Conservation (phyloP, 1,140 invertebrate species). For the Mya arenaria region DNA sequence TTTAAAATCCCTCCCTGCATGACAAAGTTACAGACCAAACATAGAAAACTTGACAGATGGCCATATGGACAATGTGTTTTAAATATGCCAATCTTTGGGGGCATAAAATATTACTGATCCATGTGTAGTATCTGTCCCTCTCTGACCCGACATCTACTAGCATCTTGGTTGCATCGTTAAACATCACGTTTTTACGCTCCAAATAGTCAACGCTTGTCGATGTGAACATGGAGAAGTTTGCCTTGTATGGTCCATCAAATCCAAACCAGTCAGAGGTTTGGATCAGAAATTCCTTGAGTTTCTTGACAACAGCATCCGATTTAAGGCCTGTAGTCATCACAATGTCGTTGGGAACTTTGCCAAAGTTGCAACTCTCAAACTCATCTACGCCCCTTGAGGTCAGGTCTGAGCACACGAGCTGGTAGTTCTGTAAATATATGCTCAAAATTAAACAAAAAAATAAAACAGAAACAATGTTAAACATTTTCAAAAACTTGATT, state of each 20-base stretch:
- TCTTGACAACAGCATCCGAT: constrained; percentile 37
- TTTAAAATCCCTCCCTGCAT: too few species aligned
- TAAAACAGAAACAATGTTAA: background rate
- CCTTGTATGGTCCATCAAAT: constrained; percentile 52
- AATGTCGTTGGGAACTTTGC: constrained; percentile 91
- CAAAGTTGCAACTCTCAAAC: constrained; percentile 82
- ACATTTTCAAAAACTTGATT: background rate
- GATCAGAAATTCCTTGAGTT: constrained; percentile 72
- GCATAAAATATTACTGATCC: too few species aligned
- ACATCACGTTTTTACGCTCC: constrained; percentile 74
- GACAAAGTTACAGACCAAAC: too few species aligned
- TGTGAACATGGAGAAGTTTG: constrained; percentile 66
- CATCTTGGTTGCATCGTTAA: constrained; percentile 76
- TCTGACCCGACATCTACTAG: constrained; percentile 73
- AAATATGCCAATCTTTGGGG: too few species aligned
- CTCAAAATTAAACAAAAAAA: background rate
- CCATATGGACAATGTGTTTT: too few species aligned
- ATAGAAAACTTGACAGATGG: too few species aligned
- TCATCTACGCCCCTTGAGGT: constrained; percentile 58
- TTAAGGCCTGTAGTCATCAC: constrained; percentile 82
- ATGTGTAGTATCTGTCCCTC: constrained; percentile 75
- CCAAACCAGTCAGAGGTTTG: constrained; percentile 66
- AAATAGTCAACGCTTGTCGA: constrained; percentile 60
- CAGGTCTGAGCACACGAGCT: constrained; percentile 94
- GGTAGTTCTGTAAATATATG: constrained; percentile 84